Evolutionary conservation across 2,797 vertebrate genomes (phyloP), one percentile per base, ranked within the genome.

Genomic region (Sebastes wilsoni): DNA sequence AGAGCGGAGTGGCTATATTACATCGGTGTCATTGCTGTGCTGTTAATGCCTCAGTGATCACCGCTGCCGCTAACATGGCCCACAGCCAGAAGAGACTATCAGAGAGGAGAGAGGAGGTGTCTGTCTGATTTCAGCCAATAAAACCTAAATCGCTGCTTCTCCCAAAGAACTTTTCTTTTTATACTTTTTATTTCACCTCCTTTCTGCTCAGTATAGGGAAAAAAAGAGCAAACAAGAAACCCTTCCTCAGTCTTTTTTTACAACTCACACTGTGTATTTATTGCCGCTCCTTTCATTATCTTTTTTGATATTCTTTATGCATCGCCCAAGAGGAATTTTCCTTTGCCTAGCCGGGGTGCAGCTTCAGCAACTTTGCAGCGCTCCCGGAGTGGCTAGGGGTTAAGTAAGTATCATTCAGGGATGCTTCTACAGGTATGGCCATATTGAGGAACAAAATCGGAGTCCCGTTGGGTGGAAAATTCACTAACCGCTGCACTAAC

Each of bases 351-450:
- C 64, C 30, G 12, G 66, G 79, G 68, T 93, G 91, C 93, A 90
- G 90, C 84, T 91, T 94, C 93, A 94, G 93, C 93, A 93, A 81
- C 74, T 93, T 92, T 91, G 75, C 86, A 64, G 56, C 64, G 79
- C 87, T 89, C 77, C 75, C 56, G 75, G 82, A 74, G 80, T 69
- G 82, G 83, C 85, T 85, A 77, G 79, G 86, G 88, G 87, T 89
- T 91, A 83, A 83, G 59, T 75, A 82, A 85, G 81, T 90, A 86
- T 75, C 79, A 83, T 70, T 83, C 46, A 55, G 67, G 75, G 79
- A 86, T 54, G 69, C 76, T 76, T 89, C 30, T 23, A 75, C 62
- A 66, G 66, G 62, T 79, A 82, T 34, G 81, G 68, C 5, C 86
- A 75, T 27, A 69, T 60, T 60, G 66, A 80, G 65, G 80, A 62